A percentile compares a stretch with the other conserved stretches of the same genome.
Conservation (phyloP, 1,140 invertebrate species). For the Trypoxylus dichotomus region DNA sequence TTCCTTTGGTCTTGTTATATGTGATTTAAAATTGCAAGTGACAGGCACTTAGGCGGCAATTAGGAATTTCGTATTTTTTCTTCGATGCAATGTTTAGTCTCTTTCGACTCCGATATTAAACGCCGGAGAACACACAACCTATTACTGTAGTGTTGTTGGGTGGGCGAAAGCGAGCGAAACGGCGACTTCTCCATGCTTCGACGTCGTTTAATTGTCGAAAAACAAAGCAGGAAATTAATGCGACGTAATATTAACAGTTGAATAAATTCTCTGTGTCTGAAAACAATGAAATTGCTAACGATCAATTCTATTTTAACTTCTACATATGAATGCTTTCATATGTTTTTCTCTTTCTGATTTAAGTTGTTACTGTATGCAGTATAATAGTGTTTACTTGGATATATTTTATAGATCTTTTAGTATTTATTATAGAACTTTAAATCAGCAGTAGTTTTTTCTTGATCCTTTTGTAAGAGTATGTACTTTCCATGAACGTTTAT, state of each 20-base stretch:
- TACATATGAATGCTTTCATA: not conserved
- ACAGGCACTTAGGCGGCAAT: constrained; percentile 24
- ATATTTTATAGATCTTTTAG: too few relatives aligned
- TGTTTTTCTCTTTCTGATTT: not conserved
- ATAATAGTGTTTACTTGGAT: too few relatives aligned
- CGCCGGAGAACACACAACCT: not conserved
- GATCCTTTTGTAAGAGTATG: too few relatives aligned
- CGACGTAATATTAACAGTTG: not conserved
- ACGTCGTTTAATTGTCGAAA: not conserved
- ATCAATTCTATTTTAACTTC: not conserved
- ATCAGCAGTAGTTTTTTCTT: too few relatives aligned
- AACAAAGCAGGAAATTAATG: constrained; percentile 5
- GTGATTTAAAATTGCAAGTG: constrained; percentile 27
- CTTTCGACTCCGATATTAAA: constrained; percentile 3
- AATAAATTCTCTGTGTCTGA: not conserved
- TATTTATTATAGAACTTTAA: too few relatives aligned
- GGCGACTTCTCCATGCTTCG: not conserved
- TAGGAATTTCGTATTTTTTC: constrained; percentile 27
- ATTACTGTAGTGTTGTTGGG: not conserved
- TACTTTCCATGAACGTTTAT: too few relatives aligned
- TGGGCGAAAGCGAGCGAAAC: not conserved
- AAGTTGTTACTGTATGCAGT: too few relatives aligned
- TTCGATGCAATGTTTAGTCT: constrained; percentile 1
- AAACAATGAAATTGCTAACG: not conserved
- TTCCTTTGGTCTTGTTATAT: constrained; percentile 20